Evolutionary conservation across 2,888 invertebrate species (phyloP).

Genomic region (Darwinula stevensoni): DNA sequence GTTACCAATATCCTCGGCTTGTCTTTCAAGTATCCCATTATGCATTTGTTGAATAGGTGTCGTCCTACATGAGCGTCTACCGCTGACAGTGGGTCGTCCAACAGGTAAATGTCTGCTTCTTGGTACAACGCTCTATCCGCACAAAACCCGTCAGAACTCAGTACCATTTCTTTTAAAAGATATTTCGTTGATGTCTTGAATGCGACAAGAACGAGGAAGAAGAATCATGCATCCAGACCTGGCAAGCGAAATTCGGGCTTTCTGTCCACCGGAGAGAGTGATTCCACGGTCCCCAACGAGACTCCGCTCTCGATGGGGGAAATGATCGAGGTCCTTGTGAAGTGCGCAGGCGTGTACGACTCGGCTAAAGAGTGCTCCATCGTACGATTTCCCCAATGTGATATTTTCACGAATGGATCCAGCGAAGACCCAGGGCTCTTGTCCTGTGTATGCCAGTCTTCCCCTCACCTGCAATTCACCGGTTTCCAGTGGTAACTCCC

Average conservation of each 20-base stretch:
- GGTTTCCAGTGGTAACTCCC: conserved; percentile 29
- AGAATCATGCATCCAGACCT: conserved; percentile 13
- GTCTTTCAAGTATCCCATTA: conserved; percentile 29
- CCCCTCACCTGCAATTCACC: conserved; percentile 32
- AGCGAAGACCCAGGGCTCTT: conserved; percentile 44
- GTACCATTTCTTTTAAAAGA: no score
- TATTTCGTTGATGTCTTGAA: no score
- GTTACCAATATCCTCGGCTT: conserved; percentile 46
- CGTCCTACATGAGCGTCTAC: conserved; percentile 72
- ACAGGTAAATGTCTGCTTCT: conserved; percentile 47
- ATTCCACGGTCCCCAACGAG: conserved; percentile 25
- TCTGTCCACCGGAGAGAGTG: conserved; percentile 23
- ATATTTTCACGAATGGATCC: conserved; percentile 68
- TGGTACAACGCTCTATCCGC: conserved; percentile 33
- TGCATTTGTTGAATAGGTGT: conserved; percentile 54
- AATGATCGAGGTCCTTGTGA: conserved; percentile 18
- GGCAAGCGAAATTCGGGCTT: conserved; percentile 22
- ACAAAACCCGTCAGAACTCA: not conserved
- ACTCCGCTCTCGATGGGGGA: conserved; percentile 20
- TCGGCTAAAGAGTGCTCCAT: conserved; percentile 19
- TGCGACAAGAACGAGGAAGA: no score
- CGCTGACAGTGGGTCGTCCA: conserved; percentile 73
- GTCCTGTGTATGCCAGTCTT: conserved; percentile 25
- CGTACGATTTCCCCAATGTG: conserved; percentile 42
- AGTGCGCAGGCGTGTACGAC: conserved; percentile 14